A percentile compares a stretch with the other conserved stretches of the same genome.
phyloP scores from a whole-genome alignment of 2,797 vertebrate genomes.

The Falco berigora region DNA sequence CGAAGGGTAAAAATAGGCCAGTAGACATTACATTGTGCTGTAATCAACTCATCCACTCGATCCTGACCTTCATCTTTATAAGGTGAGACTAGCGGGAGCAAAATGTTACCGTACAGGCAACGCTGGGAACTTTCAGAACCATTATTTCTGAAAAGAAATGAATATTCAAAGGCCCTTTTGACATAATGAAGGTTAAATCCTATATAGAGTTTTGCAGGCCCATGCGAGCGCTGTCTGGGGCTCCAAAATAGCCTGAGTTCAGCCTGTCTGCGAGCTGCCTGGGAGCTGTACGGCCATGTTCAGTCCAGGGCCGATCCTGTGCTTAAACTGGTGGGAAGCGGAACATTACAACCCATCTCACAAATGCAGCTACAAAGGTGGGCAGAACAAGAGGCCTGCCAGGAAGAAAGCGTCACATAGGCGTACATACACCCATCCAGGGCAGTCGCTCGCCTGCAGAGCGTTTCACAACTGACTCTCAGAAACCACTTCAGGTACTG shows the following conservation, averaged over 20 bases:
- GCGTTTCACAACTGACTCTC: neutral
- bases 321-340: neutral
- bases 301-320: neutral
- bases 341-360: neutral
- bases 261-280: neutral
- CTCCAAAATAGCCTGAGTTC: neutral
- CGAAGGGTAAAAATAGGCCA: conserved; percentile 12
- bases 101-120: neutral
- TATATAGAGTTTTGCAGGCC: neutral
- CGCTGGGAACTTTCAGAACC: conserved; percentile 9
- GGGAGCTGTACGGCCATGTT: neutral
- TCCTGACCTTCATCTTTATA: conserved; percentile 3
- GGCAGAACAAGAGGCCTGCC: neutral
- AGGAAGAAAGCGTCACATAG: neutral
- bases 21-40: neutral
- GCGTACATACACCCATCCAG: too few species aligned
- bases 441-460: neutral
- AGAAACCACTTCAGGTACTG: neutral
- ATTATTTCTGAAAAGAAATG: conserved; percentile 29
- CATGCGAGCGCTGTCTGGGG: neutral
- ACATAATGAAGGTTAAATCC: conserved; percentile 32
- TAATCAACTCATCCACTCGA: neutral
- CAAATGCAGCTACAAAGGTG: neutral
- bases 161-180: neutral
- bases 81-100: neutral